Evolutionary conservation across 2,113 vertebrate genomes (phyloP), one percentile per base, ranked within the genome.

Genomic region (Pedetes capensis): DNA sequence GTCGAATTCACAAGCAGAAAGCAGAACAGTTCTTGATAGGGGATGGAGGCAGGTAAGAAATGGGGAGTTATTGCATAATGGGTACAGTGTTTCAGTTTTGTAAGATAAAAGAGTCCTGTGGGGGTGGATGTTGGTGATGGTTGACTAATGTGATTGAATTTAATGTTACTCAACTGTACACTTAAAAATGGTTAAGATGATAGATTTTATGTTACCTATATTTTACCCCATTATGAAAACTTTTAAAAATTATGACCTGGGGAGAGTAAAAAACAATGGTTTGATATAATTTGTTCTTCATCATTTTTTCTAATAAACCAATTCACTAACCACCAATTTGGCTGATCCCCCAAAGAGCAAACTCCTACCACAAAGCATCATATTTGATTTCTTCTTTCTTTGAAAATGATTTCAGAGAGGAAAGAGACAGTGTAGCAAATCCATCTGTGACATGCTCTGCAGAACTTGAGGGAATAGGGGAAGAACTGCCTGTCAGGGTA

Each of bases 291-390:
- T 47, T 9, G 0, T 72, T 66, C 1, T 57, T 95, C 12, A 20
- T 75, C 63, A 23, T 37, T 72, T 94, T 95, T 76, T 76, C 82
- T 39, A 79, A 22, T 72, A 84, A 64, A 64, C 57, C n/a, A 92
- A n/a, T 49, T 87, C 32, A 81, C 10, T 32, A 74, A 44, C 7
- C 29, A 42, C 53, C 3, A 64, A 51, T 51, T 17, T 32, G 53
- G 32, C 12, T 34, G 42, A 61, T 27, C 7, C 11, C 13, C 8
- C 4, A 53, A 53, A 74, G 37, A 12, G 49, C n/a, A 76, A 32
- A 72, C 4, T 66, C 53, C n/a, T 63, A 32, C 37, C 8, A 8
- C 0, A 47, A 72, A 72, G 27, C 16, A 44, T 71, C 20, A 2
- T 4, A 23, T 18, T 29, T 39, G 34, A 42, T 22, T 44, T 71